Conservation (phyloP, 1,140 invertebrate species). For the Phthorimaea operculella region DNA sequence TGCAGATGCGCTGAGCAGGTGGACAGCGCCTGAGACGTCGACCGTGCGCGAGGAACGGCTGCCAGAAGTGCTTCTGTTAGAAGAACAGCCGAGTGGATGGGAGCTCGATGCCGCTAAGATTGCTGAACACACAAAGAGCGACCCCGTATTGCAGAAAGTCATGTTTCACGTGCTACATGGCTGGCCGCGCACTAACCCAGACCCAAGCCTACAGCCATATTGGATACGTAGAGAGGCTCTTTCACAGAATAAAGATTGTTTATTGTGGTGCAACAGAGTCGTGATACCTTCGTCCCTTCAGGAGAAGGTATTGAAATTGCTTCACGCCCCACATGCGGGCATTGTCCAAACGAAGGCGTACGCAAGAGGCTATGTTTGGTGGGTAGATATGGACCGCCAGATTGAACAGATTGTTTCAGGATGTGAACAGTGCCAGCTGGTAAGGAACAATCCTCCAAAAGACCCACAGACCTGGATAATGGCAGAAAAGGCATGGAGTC, state of each 20-base stretch:
- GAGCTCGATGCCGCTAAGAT: background rate
- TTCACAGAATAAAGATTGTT: conserved; percentile 13
- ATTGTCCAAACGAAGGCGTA: conserved; percentile 34
- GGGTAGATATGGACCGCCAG: conserved; percentile 35
- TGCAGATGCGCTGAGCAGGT: conserved; percentile 10
- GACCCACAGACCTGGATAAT: conserved; percentile 34
- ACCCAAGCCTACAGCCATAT: conserved; percentile 7
- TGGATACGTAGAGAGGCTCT: conserved; percentile 10
- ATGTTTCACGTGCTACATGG: conserved; percentile 10
- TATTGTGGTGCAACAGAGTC: conserved; percentile 13
- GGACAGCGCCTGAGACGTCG: conserved; percentile 1
- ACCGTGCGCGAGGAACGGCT: background rate
- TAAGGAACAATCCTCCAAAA: conserved; percentile 28
- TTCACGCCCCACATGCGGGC: conserved; percentile 31
- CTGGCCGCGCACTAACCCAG: conserved; percentile 2
- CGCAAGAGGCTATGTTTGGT: conserved; percentile 35
- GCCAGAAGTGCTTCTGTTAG: conserved; percentile 4
- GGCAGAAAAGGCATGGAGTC: conserved; percentile 41
- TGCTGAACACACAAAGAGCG: conserved; percentile 3
- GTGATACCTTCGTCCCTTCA: conserved; percentile 6
- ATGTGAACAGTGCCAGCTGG: conserved; percentile 16
- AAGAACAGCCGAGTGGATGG: conserved; percentile 3
- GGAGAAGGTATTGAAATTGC: conserved; percentile 2
- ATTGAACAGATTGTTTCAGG: conserved; percentile 27
- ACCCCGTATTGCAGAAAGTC: conserved; percentile 8